Evolutionary conservation across 2,797 vertebrate species (phyloP).

Genomic region (Callimico goeldii): DNA sequence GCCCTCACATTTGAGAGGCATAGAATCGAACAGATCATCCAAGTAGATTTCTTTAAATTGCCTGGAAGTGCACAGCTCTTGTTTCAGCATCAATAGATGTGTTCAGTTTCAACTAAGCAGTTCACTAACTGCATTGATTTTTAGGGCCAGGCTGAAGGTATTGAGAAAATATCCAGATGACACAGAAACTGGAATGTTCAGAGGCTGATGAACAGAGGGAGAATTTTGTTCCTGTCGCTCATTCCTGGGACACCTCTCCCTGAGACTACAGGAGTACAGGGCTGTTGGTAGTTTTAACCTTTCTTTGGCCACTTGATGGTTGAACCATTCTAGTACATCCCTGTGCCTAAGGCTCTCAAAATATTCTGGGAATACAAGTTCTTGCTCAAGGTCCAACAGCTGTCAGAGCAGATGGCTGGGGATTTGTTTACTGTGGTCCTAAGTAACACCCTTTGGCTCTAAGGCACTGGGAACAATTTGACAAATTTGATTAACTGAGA

Average conservation of each 20-base stretch:
- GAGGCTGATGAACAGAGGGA: background rate
- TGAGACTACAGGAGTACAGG: background rate
- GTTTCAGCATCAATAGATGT: slow-evolving; percentile 82
- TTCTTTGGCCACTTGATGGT: slow-evolving; percentile 35
- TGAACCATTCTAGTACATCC: background rate
- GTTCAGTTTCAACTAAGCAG: slow-evolving; percentile 74
- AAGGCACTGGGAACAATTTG: slow-evolving; percentile 76
- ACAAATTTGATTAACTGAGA: slow-evolving; percentile 79
- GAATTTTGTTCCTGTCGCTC: background rate
- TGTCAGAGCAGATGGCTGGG: slow-evolving; percentile 78
- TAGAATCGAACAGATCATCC: slow-evolving; percentile 72
- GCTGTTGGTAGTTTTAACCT: slow-evolving; percentile 34
- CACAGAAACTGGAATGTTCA: background rate
- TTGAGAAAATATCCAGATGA: slow-evolving; percentile 4
- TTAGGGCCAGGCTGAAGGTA: slow-evolving; percentile 65
- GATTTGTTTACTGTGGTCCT: slow-evolving; percentile 65
- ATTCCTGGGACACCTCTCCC: background rate
- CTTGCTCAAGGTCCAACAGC: slow-evolving; percentile 74
- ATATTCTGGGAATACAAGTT: slow-evolving; percentile 63
- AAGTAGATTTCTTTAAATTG: slow-evolving; percentile 83
- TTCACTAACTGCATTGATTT: slow-evolving; percentile 81
- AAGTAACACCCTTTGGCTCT: slow-evolving; percentile 69
- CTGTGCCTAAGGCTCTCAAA: slow-evolving; percentile 20
- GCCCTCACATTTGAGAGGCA: slow-evolving; percentile 76
- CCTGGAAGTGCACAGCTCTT: slow-evolving; percentile 79